Evolutionary conservation across 2,888 invertebrate species (phyloP), one percentile per base, ranked within the genome.

Genomic region (Megastigmus dorsalis): DNA sequence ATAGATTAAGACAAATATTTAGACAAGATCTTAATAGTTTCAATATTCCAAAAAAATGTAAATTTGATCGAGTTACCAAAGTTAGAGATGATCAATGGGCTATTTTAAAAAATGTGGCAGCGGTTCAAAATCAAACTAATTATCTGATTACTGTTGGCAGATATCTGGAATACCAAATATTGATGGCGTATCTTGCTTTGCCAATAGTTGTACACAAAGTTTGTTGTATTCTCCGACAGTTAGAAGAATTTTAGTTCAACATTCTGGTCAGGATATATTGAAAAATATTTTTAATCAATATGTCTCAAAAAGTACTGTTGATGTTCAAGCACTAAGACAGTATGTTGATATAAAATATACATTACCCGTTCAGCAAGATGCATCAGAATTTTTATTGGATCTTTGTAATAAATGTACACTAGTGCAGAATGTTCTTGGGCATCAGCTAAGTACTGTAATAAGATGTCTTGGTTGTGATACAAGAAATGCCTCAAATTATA

Each of bases 1-100:
- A 81, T 60, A 63, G 80, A 50, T 62, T 80, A 23, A 70, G 76
- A 38, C 52, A 67, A 50, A 76, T 48, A 38, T 78, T 62, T 70
- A 45, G 75, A 41, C 74, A 77, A 10, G 67, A 71, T 15, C 48
- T 77, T 33, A 5, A 33, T 7, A 7, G 5, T 7, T 33, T 33
- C 9, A 33, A 1, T 9, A 33, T 33, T 33, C 33, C 33, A 33
- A 9, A 1, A 7, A 9, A 33, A 33, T 33, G 33, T 9, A 33
- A 33, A 0, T 7, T 33, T 33, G 9, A 33, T 7, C 33, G 33
- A 7, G 5, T 33, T 5, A 33, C 5, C 7, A 7, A 7, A 33
- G 5, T 33, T 33, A n/a, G n/a, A n/a, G 33, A 33, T 33, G 33
- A 33, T 33, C 33, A 33, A 33, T 33, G 33, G 33, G n/a, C n/a